A percentile compares a stretch with the other conserved stretches of the same genome.
Evolutionary conservation across 2,888 invertebrate species (phyloP).

Genomic region (Gymnosoma rotundatum): DNA sequence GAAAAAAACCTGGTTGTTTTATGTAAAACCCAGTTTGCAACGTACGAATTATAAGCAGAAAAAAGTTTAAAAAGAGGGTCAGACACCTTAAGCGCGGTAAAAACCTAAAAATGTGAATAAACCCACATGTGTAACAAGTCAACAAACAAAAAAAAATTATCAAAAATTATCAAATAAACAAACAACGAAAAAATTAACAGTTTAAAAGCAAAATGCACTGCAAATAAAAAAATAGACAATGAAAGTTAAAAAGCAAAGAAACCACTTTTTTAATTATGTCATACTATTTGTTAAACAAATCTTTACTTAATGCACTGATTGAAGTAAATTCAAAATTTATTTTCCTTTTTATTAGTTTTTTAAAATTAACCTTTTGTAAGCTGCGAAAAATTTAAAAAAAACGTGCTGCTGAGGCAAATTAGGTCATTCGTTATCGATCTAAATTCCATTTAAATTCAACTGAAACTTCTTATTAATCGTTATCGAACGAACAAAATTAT

Average conservation of each 20-base stretch:
- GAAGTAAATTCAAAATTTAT: conserved; percentile 9
- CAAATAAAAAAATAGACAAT: conserved; percentile 10
- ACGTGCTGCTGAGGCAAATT: neutral
- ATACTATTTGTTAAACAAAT: conserved; percentile 39
- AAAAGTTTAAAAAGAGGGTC: conserved; percentile 55
- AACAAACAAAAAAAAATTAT: conserved; percentile 26
- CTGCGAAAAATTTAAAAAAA: too few relatives aligned
- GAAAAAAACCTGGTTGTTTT: conserved; percentile 62
- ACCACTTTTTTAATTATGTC: conserved; percentile 38
- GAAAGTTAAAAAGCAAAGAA: conserved; percentile 37
- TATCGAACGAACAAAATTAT: too few relatives aligned
- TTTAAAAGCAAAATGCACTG: conserved; percentile 20
- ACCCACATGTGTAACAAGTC: conserved; percentile 50
- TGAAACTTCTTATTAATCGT: too few relatives aligned
- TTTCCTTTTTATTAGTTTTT: neutral
- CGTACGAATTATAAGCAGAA: conserved; percentile 25
- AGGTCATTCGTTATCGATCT: too few relatives aligned
- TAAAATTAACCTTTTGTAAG: conserved; percentile 26
- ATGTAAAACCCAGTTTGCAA: conserved; percentile 60
- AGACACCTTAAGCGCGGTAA: conserved; percentile 58
- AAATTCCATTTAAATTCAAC: too few relatives aligned
- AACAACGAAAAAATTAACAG: conserved; percentile 4
- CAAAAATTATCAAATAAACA: conserved; percentile 35
- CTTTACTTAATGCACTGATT: conserved; percentile 26
- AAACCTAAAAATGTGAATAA: conserved; percentile 66